Base-by-base conservation (phyloP, 2,888 invertebrate species). In the Salticus scenicus region DNA sequence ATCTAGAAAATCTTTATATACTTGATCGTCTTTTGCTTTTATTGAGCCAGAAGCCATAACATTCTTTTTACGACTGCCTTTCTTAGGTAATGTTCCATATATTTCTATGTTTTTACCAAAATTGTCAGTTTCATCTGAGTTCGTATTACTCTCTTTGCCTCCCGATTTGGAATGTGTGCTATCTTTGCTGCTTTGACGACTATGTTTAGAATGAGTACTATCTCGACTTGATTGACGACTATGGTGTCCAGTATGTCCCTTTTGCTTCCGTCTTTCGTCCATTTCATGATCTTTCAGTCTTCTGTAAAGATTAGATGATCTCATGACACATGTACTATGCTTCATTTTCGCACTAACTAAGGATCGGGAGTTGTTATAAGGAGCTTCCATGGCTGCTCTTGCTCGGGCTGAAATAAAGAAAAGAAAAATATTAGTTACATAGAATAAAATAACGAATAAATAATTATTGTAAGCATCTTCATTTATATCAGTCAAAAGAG, bases 301-400 rank as follows among this genome's bases (percentile, higher is more conserved):
- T 24, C 96, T 93, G 89, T 97, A 96, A 27, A 97, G 93, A 90
- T 96, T 96, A 76, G 97, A 93, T 0, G 96, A 95, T 76, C 97
- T 93, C 96, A 98, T 96, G 0, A 98, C 95, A 90, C 97, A 98
- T 5, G 97, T 96, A 89, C 97, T 97, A 91, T 97, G 97, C 91
- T 97, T 97, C 96, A 97, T 97, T 90, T 96, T 93, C 0, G 97
- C 97, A 89, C 96, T 94, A 0, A 96, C 96, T 91, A 97, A 94
- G 1, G 96, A 96, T 89, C 97, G 96, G 0, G 96, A 96, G 91
- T 97, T 96, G 90, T 96, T 96, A 90, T 97, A 97, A 0, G 97
- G 97, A 0, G 97, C 96, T 89, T 97, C 96, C 97, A 97, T 97
- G 0, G 97, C 97, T 0, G 95, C 96, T 80, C 97, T 93, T 0